These are phyloP conservation scores for Aphaenogaster ashmeadi DNA, from an alignment of 1,140 invertebrate species.

Conservation along the genomic window DNA sequence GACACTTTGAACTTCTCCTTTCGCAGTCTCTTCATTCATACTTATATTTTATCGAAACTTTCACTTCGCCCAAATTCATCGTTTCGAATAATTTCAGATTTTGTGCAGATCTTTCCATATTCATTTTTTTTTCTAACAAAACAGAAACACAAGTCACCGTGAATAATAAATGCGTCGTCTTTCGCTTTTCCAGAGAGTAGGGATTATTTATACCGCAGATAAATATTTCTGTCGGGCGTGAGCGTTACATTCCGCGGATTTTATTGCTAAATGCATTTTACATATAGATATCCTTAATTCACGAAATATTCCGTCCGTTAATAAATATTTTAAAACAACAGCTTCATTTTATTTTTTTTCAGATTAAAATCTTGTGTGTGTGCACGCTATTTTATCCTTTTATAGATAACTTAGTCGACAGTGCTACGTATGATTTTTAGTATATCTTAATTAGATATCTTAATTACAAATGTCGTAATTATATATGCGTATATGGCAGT, in stretches of 20 bases:
- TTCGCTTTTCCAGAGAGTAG: neutral
- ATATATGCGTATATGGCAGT: neutral
- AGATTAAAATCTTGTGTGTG: neutral
- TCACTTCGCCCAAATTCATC: neutral
- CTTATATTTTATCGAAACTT: neutral
- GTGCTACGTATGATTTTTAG: neutral
- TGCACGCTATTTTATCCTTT: neutral
- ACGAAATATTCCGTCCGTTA: conserved; percentile 1
- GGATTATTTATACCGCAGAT: neutral
- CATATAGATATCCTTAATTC: conserved; percentile 1
- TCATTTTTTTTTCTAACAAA: neutral
- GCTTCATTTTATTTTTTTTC: neutral
- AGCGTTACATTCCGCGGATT: neutral
- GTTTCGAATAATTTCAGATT: neutral
- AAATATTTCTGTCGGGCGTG: neutral
- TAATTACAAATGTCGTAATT: conserved; percentile 5
- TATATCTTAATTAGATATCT: neutral
- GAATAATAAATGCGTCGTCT: neutral
- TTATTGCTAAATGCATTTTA: neutral
- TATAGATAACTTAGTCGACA: neutral
- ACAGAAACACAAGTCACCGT: neutral
- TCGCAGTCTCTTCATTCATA: neutral
- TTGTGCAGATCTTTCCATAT: neutral
- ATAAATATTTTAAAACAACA: neutral
- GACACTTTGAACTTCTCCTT: neutral